Evolutionary conservation across 2,888 invertebrate genomes (phyloP).

Genomic region (Lasioglossum zephyrum): DNA sequence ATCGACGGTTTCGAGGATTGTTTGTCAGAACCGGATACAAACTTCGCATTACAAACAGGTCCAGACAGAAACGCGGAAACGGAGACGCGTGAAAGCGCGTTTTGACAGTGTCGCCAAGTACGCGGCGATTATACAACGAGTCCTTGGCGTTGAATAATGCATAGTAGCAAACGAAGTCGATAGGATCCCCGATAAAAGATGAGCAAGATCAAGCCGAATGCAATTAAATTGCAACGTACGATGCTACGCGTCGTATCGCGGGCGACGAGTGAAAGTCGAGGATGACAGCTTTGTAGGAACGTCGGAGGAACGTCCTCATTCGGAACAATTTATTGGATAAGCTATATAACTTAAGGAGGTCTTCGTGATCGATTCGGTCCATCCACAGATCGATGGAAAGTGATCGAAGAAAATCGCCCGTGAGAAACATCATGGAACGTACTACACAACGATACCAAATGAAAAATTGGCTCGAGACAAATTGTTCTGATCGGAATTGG

Average conservation of each 20-base stretch:
- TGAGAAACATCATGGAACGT: conserved; percentile 9
- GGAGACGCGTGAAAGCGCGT: conserved; percentile 64
- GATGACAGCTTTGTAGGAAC: conserved; percentile 53
- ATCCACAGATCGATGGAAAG: conserved; percentile 52
- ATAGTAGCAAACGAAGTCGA: conserved; percentile 17
- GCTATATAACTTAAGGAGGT: conserved; percentile 15
- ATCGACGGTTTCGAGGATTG: not conserved
- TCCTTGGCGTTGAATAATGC: conserved; percentile 78
- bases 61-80: conserved; percentile 65
- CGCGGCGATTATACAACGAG: conserved; percentile 75
- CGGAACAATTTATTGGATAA: conserved; percentile 45
- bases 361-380: conserved; percentile 35
- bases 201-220: conserved; percentile 39
- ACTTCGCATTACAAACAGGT: conserved; percentile 37
- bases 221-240: conserved; percentile 62
- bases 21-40: not conserved
- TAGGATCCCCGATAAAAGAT: conserved; percentile 28
- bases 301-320: conserved; percentile 47
- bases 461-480: not conserved
- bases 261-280: conserved; percentile 64
- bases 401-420: conserved; percentile 21
- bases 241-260: conserved; percentile 46
- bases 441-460: not conserved
- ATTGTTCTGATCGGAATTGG: not conserved
- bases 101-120: conserved; percentile 70